These are phyloP conservation scores for Virgularia gustaviana DNA, from an alignment of 92 coral and sea anemone species.

Conservation along the genomic window DNA sequence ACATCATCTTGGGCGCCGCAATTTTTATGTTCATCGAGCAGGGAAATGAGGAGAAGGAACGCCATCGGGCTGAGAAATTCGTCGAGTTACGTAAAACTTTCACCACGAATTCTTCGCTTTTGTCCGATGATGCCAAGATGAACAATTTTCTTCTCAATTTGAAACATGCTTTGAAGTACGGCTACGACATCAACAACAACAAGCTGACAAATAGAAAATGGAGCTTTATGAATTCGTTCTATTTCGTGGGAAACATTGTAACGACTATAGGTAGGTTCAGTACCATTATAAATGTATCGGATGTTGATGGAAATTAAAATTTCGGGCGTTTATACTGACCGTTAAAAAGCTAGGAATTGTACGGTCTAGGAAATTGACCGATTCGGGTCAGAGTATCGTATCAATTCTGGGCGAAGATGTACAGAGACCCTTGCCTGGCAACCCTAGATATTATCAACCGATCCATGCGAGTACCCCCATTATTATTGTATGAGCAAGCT, in stretches of 20 bases:
- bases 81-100: slow-evolving; percentile 25
- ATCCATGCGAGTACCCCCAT: too few relatives aligned
- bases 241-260: slow-evolving; percentile 96
- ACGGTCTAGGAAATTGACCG: too few relatives aligned
- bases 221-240: slow-evolving; percentile 94
- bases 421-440: too few relatives aligned
- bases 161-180: slow-evolving; percentile 67
- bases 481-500: too few relatives aligned
- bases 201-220: slow-evolving; percentile 49
- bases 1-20: slow-evolving; percentile 86
- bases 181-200: slow-evolving; percentile 58
- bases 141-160: slow-evolving; percentile 56
- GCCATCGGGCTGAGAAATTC: slow-evolving; percentile 40
- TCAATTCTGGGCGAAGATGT: too few relatives aligned
- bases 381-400: too few relatives aligned
- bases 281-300: too few relatives aligned
- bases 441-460: too few relatives aligned
- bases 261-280: too few relatives aligned
- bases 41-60: slow-evolving; percentile 42
- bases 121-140: slow-evolving; percentile 67
- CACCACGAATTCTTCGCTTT: slow-evolving; percentile 59
- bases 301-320: too few relatives aligned
- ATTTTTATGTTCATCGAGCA: slow-evolving; percentile 71
- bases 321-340: too few relatives aligned
- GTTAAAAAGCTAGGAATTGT: too few relatives aligned